A percentile compares a stretch with the other conserved stretches of the same genome.
Evolutionary conservation across 2,113 vertebrate genomes (phyloP).

Genomic region (Lates calcarifer): DNA sequence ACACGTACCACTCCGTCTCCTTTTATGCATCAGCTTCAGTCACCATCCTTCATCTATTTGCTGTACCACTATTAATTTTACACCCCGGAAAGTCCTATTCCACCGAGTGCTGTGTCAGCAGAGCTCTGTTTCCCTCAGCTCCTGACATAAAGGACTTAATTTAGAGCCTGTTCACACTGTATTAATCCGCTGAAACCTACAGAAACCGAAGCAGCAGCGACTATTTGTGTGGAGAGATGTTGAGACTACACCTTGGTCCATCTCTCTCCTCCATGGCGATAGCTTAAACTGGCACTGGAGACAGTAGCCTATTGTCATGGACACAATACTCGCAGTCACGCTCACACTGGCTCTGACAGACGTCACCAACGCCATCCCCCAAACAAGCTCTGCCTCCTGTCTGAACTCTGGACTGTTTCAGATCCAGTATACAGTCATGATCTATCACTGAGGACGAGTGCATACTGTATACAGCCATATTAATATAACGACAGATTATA

Average conservation of each 20-base stretch:
- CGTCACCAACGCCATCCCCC: conserved; percentile 24
- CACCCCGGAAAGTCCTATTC: conserved; percentile 21
- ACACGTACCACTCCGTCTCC: conserved; percentile 7
- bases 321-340: conserved; percentile 42
- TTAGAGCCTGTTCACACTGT: conserved; percentile 34
- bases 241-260: conserved; percentile 19
- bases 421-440: conserved; percentile 32
- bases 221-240: conserved; percentile 29
- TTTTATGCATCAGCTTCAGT: conserved; percentile 30
- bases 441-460: conserved; percentile 6
- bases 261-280: conserved; percentile 50
- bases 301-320: conserved; percentile 63
- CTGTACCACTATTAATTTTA: conserved; percentile 48
- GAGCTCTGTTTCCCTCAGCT: conserved; percentile 19
- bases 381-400: conserved; percentile 17
- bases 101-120: conserved; percentile 47
- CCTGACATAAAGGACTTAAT: conserved; percentile 45
- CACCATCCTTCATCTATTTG: conserved; percentile 2
- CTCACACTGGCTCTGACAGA: conserved; percentile 43
- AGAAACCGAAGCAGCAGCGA: conserved; percentile 27
- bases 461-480: conserved; percentile 30
- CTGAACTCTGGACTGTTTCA: conserved; percentile 37
- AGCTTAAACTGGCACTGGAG: conserved; percentile 62
- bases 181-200: conserved; percentile 51
- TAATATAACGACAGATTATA: conserved; percentile 1